These are phyloP conservation scores for Crypturellus tataupa DNA, from an alignment of 2,797 vertebrate genomes.

Conservation along the genomic window DNA sequence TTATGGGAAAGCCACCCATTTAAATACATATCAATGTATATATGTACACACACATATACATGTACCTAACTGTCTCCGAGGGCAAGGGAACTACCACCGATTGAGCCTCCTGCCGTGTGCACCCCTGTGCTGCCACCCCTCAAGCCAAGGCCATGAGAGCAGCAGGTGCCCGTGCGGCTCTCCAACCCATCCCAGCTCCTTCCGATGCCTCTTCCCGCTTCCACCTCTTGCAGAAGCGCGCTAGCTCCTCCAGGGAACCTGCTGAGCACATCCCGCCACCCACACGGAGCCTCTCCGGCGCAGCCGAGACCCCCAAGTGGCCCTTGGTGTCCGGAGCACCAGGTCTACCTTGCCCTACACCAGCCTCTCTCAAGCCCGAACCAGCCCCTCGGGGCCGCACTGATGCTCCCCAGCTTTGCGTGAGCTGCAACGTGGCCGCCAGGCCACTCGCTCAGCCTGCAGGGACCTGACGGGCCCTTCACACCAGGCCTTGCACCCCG, in stretches of 20 bases:
- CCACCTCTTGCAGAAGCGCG: neutral
- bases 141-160: neutral
- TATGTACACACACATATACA: no score
- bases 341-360: no score
- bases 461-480: no score
- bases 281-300: accelerated
- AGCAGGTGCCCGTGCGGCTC: neutral
- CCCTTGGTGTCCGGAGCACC: no score
- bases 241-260: no score
- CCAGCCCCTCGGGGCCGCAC: neutral
- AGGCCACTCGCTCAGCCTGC: neutral
- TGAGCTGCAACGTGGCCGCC: accelerated
- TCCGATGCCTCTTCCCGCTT: neutral
- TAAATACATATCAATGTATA: no score
- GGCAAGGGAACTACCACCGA: neutral
- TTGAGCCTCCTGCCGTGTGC: no score
- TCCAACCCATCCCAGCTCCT: neutral
- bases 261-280: accelerated
- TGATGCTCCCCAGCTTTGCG: accelerated
- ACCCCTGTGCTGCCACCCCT: no score
- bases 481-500: neutral
- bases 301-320: accelerated
- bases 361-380: neutral
- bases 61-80: neutral
- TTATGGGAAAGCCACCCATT: neutral